phyloP scores from a whole-genome alignment of 1,140 invertebrate genomes.

The Dryas iulia region DNA sequence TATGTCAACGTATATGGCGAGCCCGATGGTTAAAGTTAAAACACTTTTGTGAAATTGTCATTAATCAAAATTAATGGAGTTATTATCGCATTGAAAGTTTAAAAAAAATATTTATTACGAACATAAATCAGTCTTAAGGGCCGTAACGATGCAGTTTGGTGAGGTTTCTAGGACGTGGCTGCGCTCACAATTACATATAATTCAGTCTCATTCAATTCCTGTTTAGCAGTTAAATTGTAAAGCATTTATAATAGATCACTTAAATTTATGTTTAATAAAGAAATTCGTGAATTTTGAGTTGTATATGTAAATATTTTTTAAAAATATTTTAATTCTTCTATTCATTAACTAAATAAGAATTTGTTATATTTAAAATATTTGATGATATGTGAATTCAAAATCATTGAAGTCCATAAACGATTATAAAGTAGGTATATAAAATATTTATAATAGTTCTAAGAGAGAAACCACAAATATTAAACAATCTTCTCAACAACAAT shows the following conservation, averaged over 20 bases:
- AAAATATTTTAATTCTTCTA: no score
- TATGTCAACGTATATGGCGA: constrained; percentile 43
- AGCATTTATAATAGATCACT: not conserved
- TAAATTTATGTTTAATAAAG: not conserved
- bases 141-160: constrained; percentile 63
- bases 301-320: no score
- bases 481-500: constrained; percentile 12
- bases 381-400: no score
- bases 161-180: constrained; percentile 69
- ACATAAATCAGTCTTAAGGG: constrained; percentile 76
- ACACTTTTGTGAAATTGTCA: constrained; percentile 77
- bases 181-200: constrained; percentile 18
- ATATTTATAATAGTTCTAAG: not conserved
- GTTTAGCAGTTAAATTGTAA: not conserved
- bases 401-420: no score
- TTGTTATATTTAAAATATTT: no score
- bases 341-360: no score
- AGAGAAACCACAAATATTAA: not conserved
- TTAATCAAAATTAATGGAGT: constrained; percentile 80
- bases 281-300: not conserved
- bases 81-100: constrained; percentile 77
- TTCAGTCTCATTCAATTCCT: not conserved
- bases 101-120: constrained; percentile 76
- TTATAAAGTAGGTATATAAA: no score
- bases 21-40: constrained; percentile 52